Percentiles rank a stretch among this genome's conserved stretches.
Evolutionary conservation across 2,888 invertebrate species (phyloP).

Genomic region (Papilio gigon): DNA sequence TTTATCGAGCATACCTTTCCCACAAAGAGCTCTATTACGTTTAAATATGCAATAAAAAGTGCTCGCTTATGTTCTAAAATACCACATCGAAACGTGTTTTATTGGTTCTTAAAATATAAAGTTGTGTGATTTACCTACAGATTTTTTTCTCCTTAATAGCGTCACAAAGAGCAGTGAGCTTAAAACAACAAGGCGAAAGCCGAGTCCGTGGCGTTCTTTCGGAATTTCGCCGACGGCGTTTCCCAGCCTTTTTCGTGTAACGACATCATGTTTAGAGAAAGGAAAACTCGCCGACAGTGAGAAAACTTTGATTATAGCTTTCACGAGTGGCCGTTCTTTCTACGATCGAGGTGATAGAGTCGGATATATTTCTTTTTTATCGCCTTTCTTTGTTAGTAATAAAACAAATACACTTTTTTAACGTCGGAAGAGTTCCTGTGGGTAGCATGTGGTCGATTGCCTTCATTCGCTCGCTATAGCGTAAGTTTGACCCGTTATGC

Average conservation of each 20-base stretch:
- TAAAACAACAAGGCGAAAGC: conserved; percentile 68
- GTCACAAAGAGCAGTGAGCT: conserved; percentile 67
- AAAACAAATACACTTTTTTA: conserved; percentile 78
- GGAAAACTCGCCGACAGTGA: conserved; percentile 78
- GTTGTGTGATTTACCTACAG: conserved; percentile 62
- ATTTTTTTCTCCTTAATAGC: conserved; percentile 69
- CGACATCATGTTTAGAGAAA: conserved; percentile 80
- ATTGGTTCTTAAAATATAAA: conserved; percentile 46
- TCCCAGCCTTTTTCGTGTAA: conserved; percentile 80
- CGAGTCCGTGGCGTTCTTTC: conserved; percentile 59
- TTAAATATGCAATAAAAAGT: conserved; percentile 31
- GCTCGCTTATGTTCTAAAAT: conserved; percentile 32
- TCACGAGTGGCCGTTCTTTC: conserved; percentile 76
- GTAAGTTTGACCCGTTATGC: conserved; percentile 70
- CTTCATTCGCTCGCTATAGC: conserved; percentile 60
- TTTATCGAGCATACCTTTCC: background rate
- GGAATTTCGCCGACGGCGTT: conserved; percentile 75
- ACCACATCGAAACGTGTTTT: conserved; percentile 32
- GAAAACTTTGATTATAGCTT: conserved; percentile 80
- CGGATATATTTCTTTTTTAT: conserved; percentile 77
- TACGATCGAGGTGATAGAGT: conserved; percentile 78
- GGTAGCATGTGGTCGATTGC: conserved; percentile 71
- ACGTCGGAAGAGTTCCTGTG: conserved; percentile 62
- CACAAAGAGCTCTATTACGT: conserved; percentile 11
- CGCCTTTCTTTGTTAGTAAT: conserved; percentile 78